Evolutionary conservation across 2,113 vertebrate species (phyloP).

Genomic region (Phalacrocorax carbo): DNA sequence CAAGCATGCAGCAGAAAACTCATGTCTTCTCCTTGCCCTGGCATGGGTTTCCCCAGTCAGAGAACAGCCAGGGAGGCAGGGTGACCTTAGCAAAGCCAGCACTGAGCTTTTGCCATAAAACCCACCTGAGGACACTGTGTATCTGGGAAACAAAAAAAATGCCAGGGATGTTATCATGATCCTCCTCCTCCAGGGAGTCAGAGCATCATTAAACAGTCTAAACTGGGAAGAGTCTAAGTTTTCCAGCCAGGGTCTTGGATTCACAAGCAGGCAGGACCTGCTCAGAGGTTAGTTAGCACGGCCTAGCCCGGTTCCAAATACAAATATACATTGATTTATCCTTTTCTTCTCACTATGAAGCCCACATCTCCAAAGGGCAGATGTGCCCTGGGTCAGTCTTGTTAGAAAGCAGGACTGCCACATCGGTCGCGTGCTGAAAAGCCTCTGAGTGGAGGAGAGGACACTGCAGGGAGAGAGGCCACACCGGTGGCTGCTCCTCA

Average conservation of each 20-base stretch:
- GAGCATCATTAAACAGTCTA: background rate
- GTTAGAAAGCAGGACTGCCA: accelerated
- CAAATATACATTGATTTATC: background rate
- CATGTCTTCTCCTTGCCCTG: background rate
- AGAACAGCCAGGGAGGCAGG: background rate
- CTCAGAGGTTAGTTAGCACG: background rate
- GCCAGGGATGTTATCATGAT: background rate
- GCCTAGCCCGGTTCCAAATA: background rate
- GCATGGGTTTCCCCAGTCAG: background rate
- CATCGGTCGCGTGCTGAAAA: background rate
- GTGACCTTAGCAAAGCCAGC: background rate
- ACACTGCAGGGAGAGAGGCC: background rate
- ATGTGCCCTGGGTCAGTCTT: accelerated
- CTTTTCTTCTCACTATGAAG: background rate
- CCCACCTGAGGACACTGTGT: background rate
- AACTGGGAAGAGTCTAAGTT: background rate
- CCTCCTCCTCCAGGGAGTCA: background rate
- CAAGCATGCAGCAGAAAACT: accelerated
- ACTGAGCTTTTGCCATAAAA: background rate
- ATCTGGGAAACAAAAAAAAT: background rate
- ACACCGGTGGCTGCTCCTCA: accelerated
- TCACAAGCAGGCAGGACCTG: background rate
- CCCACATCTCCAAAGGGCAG: background rate
- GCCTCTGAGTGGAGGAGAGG: background rate
- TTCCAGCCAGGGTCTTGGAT: background rate